These are phyloP conservation scores for Hemicentrotus pulcherrimus DNA, from an alignment of 35 echinoderm and acorn worm genomes.

Conservation along the genomic window DNA sequence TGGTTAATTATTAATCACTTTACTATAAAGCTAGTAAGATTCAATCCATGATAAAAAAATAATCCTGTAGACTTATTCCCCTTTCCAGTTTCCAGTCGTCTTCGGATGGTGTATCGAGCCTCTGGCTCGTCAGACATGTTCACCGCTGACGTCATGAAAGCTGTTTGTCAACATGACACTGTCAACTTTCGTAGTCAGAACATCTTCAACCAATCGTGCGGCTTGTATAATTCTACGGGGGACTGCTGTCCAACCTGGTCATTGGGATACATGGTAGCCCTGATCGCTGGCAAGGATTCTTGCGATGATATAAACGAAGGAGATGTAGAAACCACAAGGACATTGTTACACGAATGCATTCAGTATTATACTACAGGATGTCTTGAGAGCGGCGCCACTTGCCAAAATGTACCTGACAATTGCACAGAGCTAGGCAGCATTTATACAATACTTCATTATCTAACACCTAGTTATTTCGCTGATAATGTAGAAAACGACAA, in stretches of 20 bases:
- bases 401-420: conserved; percentile 45
- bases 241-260: conserved; percentile 81
- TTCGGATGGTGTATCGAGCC: conserved; percentile 63
- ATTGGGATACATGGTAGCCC: conserved; percentile 74
- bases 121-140: conserved; percentile 47
- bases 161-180: conserved; percentile 62
- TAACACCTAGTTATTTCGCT: conserved; percentile 50
- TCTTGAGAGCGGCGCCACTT: neutral
- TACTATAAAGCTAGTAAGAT: neutral
- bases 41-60: neutral
- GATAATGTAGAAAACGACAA: neutral
- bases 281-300: conserved; percentile 70
- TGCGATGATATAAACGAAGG: conserved; percentile 59
- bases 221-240: neutral
- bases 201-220: conserved; percentile 40
- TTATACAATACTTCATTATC: conserved; percentile 70
- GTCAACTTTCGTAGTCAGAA: conserved; percentile 42
- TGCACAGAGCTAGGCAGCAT: conserved; percentile 57
- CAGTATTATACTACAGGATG: conserved; percentile 48
- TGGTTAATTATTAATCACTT: neutral
- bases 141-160: conserved; percentile 62
- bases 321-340: conserved; percentile 54
- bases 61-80: no score
- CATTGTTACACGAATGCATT: conserved; percentile 61
- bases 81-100: neutral